phyloP scores from a whole-genome alignment of 2,113 vertebrate genomes.

The Lathamus discolor region DNA sequence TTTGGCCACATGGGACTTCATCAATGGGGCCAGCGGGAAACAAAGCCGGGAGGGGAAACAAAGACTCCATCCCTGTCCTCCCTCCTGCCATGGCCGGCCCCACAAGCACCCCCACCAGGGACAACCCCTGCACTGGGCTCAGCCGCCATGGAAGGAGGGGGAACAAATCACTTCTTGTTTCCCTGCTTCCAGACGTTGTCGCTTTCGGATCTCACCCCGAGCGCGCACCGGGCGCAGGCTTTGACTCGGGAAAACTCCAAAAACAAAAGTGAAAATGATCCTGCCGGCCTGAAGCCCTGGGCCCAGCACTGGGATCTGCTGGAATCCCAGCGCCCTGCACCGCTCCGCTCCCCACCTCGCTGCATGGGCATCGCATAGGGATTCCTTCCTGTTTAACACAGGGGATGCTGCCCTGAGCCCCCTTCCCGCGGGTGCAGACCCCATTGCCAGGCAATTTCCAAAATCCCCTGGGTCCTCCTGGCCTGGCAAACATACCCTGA shows the following conservation, averaged over 20 bases:
- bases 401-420: background rate
- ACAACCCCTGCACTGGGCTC: background rate
- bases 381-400: accelerated
- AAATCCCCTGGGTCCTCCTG: background rate
- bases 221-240: accelerated
- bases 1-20: conserved; percentile 14
- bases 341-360: accelerated
- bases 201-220: background rate
- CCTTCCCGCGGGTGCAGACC: accelerated
- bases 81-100: background rate
- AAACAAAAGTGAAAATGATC: conserved; percentile 27
- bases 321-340: background rate
- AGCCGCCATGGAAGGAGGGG: accelerated
- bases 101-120: accelerated
- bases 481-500: background rate
- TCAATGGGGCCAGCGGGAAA: conserved; percentile 20
- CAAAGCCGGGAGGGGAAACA: conserved; percentile 43
- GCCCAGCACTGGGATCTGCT: background rate
- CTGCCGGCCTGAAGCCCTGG: accelerated
- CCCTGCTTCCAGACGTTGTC: background rate
- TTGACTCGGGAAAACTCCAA: background rate
- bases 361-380: accelerated
- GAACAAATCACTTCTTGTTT: background rate
- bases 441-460: accelerated
- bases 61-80: background rate